Base-by-base conservation (phyloP, 2,888 invertebrate genomes). In the Seladonia tumulorum region DNA sequence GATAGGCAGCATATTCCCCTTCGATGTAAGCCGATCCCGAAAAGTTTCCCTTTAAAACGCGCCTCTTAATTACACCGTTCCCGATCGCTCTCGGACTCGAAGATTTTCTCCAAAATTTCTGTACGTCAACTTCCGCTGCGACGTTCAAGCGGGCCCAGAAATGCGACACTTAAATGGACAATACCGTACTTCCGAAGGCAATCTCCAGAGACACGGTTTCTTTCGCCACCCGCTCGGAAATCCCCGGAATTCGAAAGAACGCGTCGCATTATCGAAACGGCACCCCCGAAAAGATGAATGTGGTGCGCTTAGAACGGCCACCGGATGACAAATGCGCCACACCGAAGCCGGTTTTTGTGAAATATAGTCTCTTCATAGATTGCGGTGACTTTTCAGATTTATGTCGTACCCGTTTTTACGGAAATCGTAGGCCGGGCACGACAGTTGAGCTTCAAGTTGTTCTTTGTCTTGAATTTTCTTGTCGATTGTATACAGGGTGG, bases 11-110 rank as follows among this genome's bases (percentile, higher is more conserved):
- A 39, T 18, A 35, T 47, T 66, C 35, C 47, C 18, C 29, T 49
- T 49, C 47, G 2, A 8, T 25, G 57, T 35, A 66, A 49, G 68
- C 16, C 79, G 14, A 76, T 49, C 39, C 35, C 16, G 39, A 12
- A 39, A 84, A 78, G 42, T 79, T 84, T 47, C 5, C 75, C 1
- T 70, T 29, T 57, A 18, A 29, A 22, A 45, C 8, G 45, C 22
- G 39, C 35, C 70, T 18, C 76, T 47, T 71, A 71, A 71, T 74
- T 57, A 57, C 57, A 53, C 73, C 66, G 22, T n/a, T n/a, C n/a
- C 57, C 57, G n/a, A 57, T 22, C n/a, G n/a, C 22, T n/a, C n/a
- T 10, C 53, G n/a, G 53, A n/a, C 53, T 4, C 57, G n/a, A n/a
- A 57, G n/a, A n/a, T n/a, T 57, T 57, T 10, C n/a, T n/a, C n/a